These are phyloP conservation scores for Atrichornis clamosus DNA, from an alignment of 2,113 vertebrate species.

Conservation along the genomic window DNA sequence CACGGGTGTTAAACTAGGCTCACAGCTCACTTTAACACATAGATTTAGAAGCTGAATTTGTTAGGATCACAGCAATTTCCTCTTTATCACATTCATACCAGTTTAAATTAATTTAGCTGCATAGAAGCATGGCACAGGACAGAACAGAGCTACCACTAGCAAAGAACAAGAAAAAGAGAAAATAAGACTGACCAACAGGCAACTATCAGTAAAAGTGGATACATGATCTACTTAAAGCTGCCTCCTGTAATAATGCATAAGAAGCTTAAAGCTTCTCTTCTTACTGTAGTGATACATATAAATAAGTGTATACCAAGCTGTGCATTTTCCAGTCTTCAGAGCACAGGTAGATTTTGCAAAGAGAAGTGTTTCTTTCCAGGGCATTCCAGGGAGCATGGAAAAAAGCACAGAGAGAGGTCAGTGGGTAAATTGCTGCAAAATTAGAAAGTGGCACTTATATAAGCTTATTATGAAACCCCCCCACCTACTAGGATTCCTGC, in stretches of 20 bases:
- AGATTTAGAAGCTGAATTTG: background rate
- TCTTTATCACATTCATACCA: background rate
- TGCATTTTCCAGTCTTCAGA: background rate
- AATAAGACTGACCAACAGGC: background rate
- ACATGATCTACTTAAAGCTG: background rate
- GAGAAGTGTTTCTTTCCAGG: background rate
- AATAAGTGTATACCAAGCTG: background rate
- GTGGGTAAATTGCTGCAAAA: slow-evolving; percentile 34
- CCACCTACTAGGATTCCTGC: slow-evolving; percentile 23
- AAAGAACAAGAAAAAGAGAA: background rate
- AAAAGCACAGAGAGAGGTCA: background rate
- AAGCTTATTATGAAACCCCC: slow-evolving; percentile 4
- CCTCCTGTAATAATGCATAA: background rate
- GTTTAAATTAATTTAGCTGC: background rate
- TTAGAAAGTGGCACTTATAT: slow-evolving; percentile 37
- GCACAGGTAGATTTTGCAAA: background rate
- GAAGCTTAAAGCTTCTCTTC: background rate
- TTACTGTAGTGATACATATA: background rate
- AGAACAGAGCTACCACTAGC: background rate
- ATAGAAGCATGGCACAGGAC: background rate
- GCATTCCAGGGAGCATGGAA: background rate
- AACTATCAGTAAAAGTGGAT: background rate
- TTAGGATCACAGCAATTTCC: background rate
- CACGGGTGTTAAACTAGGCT: background rate
- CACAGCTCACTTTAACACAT: background rate